Evolutionary conservation across 2,113 vertebrate genomes (phyloP).

Genomic region (Collichthys lucidus): DNA sequence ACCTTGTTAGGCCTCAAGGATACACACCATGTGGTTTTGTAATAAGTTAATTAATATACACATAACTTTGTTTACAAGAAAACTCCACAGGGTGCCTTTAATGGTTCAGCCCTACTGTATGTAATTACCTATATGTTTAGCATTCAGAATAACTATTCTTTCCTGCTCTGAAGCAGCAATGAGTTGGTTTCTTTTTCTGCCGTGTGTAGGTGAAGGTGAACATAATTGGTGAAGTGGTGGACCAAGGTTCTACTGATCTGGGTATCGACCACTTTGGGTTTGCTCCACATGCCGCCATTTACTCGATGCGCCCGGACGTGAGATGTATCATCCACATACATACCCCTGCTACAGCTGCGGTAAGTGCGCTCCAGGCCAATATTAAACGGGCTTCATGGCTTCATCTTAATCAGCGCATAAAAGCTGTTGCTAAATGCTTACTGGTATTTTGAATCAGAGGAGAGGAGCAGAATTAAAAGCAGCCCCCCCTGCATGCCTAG

Average conservation of each 20-base stretch:
- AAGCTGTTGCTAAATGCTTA: constrained; percentile 50
- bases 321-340: constrained; percentile 94
- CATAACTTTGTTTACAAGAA: neutral
- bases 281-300: constrained; percentile 93
- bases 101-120: neutral
- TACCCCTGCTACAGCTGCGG: constrained; percentile 92
- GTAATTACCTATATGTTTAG: neutral
- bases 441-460: constrained; percentile 23
- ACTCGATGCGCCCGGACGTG: constrained; percentile 93
- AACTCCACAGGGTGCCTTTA: neutral
- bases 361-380: constrained; percentile 80
- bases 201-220: constrained; percentile 93
- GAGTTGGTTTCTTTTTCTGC: constrained; percentile 8
- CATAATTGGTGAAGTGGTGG: constrained; percentile 95
- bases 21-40: neutral
- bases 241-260: constrained; percentile 91
- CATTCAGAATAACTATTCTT: neutral
- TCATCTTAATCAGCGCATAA: constrained; percentile 20
- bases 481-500: constrained; percentile 33
- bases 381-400: constrained; percentile 32
- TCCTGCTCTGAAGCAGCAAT: neutral
- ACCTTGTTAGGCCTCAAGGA: neutral
- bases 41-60: neutral
- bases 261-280: constrained; percentile 90
- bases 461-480: constrained; percentile 42